Base-by-base conservation (phyloP, 2,113 vertebrate genomes). In the Channa maculata region DNA sequence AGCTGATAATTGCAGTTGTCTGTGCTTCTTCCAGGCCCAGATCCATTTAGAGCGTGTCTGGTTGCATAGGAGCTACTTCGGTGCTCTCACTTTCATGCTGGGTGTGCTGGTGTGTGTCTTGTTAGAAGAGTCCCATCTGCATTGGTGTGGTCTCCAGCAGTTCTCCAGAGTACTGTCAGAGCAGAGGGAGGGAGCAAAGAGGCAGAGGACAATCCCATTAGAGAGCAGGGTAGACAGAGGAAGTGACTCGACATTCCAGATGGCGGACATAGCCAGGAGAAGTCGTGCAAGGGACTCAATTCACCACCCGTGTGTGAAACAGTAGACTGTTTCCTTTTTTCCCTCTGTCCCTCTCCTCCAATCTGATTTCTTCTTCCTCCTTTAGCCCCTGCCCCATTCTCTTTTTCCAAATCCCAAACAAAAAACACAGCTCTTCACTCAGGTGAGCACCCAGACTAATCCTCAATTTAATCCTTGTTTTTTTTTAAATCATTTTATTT, bases 191-290 rank as follows among this genome's bases (percentile, higher is more conserved):
- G 86, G 86, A 61, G 75, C 73, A 62, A 44, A 67, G 63, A 79
- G 68, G 53, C 64, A 80, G 80, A 88, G 83, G 88, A 88, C 80
- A 83, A 84, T 82, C 87, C 81, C 60, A 3, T 75, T 62, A 77
- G 64, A 90, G 73, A 51, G 6, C 78, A 54, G 77, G 61, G 77
- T 88, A 90, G 90, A 88, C 73, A 84, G 82, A 92, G 93, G 92
- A 93, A 92, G 92, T 93, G 82, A 86, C 90, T 94, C 84, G 78
- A 81, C 77, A 80, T 87, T 93, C 91, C 91, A 91, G 91, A 92
- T 92, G 87, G 75, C 72, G 84, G 82, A 89, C 60, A 90, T 44
- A 87, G 80, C 86, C 82, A 85, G 89, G 78, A 91, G 87, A 90
- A 92, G 91, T 92, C 89, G 88, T 91, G 79, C 44, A 38, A 89